Base-by-base conservation (phyloP, 2,888 invertebrate species). In the Philopedon plagiatum region DNA sequence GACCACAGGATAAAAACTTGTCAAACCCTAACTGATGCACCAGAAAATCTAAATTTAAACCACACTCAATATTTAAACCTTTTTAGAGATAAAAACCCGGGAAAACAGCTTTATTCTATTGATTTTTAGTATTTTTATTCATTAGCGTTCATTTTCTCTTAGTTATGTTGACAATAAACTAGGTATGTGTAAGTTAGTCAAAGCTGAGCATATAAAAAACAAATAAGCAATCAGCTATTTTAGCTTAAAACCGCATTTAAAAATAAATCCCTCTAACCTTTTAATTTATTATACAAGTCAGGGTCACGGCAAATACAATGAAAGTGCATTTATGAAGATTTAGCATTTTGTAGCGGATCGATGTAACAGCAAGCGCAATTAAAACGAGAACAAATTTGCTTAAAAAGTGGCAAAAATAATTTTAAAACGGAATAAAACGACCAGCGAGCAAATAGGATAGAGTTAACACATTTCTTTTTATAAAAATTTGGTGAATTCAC, bases 321-420 rank as follows among this genome's bases (percentile, higher is more conserved):
- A 54, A 21, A 8, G 15, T 54, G 51, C 29, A 54, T 29, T 54
- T 54, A 54, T 9, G 13, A 5, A 29, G 23, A 11, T 19, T 26
- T 41, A 13, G 41, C 44, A 60, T 60, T 41, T 60, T 60, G 41
- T 41, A 5, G 18, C 0, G 23, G 44, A 61, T 61, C 61, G 61
- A 61, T 61, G 23, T 18, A 18, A 11, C 26, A 29, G 18, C 9
- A 44, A 44, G 26, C 5, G 44, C 23, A 61, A 61, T 61, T 61
- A 61, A 61, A 39, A 44, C 13, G 11, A 18, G 44, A 13, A 26
- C 13, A 61, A 54, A 54, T 54, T 29, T 54, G 51, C 51, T 54
- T 54, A 15, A 54, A 29, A 54, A 2, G 15, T 3, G 11, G 8
- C 2, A 54, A 41, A 54, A 54, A 49, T 49, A 26, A 49, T 49